A percentile compares a stretch with the other conserved stretches of the same genome.
Evolutionary conservation across 2,888 invertebrate species (phyloP).

Genomic region (Morpho achilles): DNA sequence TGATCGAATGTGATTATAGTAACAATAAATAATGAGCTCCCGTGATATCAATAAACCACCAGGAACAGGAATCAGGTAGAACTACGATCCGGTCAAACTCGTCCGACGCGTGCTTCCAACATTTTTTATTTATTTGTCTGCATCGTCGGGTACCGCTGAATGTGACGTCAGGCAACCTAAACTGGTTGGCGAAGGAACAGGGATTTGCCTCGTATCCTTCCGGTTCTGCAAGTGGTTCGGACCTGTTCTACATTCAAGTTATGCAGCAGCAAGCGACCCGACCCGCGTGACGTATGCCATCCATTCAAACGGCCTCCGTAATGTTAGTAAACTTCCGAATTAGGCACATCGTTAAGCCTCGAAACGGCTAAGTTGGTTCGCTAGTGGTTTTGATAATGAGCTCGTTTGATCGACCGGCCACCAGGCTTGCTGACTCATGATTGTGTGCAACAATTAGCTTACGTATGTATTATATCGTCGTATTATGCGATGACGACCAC

Average conservation of each 20-base stretch:
- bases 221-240: constrained; percentile 75
- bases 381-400: constrained; percentile 12
- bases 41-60: constrained; percentile 60
- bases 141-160: constrained; percentile 77
- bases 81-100: constrained; percentile 79
- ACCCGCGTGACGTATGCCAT: constrained; percentile 57
- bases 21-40: constrained; percentile 49
- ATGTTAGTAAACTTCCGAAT: constrained; percentile 43
- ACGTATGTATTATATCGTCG: constrained; percentile 53
- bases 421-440: constrained; percentile 57
- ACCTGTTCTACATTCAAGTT: constrained; percentile 77
- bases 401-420: constrained; percentile 17
- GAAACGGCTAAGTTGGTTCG: constrained; percentile 34
- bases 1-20: constrained; percentile 25
- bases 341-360: constrained; percentile 32
- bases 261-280: constrained; percentile 57
- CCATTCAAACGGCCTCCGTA: constrained; percentile 33
- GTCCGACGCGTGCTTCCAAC: constrained; percentile 78
- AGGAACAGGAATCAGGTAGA: constrained; percentile 79
- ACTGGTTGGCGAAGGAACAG: constrained; percentile 79
- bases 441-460: constrained; percentile 70
- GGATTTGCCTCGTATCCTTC: constrained; percentile 79
- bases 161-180: constrained; percentile 78
- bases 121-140: constrained; percentile 79
- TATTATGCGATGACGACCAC: constrained; percentile 58